Evolutionary conservation across 2,113 vertebrate genomes (phyloP).

Genomic region (Athene cunicularia): DNA sequence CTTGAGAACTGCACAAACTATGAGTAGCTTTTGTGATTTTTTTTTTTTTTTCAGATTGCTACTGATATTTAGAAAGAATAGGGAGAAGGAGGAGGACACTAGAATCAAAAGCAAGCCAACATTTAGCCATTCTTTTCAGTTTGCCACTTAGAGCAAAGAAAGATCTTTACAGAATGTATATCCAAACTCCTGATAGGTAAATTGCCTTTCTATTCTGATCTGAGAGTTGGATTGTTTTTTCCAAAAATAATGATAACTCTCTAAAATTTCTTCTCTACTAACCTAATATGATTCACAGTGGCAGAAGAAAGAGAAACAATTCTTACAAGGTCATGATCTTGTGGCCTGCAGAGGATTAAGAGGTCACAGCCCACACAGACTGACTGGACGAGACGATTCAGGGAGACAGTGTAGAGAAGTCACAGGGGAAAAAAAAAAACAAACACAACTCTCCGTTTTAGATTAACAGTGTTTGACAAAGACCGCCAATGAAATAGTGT

Average conservation of each 20-base stretch:
- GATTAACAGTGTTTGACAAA: not conserved
- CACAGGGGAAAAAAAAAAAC: not conserved
- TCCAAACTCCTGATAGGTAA: not conserved
- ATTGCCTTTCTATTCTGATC: not conserved
- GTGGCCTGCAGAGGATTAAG: slow-evolving; percentile 66
- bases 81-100: not conserved
- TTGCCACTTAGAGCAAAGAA: not conserved
- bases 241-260: not conserved
- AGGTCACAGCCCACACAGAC: slow-evolving; percentile 62
- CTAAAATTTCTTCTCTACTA: not conserved
- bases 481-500: not conserved
- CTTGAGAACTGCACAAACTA: not conserved
- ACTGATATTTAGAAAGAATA: not conserved
- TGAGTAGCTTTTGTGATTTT: not conserved
- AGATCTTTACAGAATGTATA: not conserved
- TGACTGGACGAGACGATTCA: slow-evolving; percentile 33
- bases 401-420: slow-evolving; percentile 63
- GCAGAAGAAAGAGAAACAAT: not conserved
- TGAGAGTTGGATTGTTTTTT: not conserved
- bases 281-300: not conserved
- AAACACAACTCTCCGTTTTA: not conserved
- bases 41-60: not conserved
- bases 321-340: slow-evolving; percentile 65
- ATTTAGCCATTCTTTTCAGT: not conserved
- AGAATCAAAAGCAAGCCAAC: not conserved